Base-by-base conservation (phyloP, 2,888 invertebrate genomes). In the Morpho helenor region DNA sequence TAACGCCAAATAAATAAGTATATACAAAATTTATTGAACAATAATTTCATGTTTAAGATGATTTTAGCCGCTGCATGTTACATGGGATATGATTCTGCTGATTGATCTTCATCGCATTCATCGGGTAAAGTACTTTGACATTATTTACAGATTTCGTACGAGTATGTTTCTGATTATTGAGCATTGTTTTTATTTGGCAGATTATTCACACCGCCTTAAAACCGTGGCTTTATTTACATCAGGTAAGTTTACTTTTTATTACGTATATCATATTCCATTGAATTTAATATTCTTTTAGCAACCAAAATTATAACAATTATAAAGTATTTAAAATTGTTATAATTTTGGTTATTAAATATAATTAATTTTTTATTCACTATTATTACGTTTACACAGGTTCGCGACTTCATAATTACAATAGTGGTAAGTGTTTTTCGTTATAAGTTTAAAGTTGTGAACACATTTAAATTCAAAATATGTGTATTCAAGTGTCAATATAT, bases 21-120 rank as follows among this genome's bases (percentile, higher is more conserved):
- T 10, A 40, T 41, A 51, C 2, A 8, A 5, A 51, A 42, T 43
- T 31, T 48, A 31, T 48, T 23, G n/a, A 8, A 51, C 31, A 31
- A 6, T 10, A 46, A n/a, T n/a, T n/a, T 8, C 44, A 9, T 46
- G 3, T 9, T 8, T 7, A n/a, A 54, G 23, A n/a, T 52, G 8
- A 23, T 47, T 54, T 53, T 23, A 23, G n/a, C 10, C 7, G n/a
- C 22, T 54, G 54, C 41, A 47, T 54, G 54, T 41, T 54, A 23
- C 47, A 9, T 42, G 47, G 54, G 22, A 54, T 54, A 9, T 8
- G 42, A 10, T 47, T 54, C 16, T 41, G 47, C 53, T 16, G 41
- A 47, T 9, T 23, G 31, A 31, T 31, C 3, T 31, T 31, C 22
- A 23, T 44, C 3, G 50, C 42, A 7, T 9, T 43, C 23, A 51